Evolutionary conservation across 2,888 invertebrate species (phyloP).

Genomic region (Crematogaster levior): DNA sequence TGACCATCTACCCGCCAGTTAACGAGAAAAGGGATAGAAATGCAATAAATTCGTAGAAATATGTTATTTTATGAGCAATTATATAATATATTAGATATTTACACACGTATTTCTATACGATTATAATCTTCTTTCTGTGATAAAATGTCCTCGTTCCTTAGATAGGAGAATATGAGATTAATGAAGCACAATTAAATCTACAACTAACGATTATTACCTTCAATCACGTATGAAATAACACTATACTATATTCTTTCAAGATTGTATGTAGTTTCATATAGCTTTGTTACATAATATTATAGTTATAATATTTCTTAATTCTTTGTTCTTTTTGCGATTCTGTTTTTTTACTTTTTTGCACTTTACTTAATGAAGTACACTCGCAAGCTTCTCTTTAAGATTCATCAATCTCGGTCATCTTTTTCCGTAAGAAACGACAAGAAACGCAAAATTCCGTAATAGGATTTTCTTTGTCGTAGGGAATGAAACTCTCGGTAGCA

Average conservation of each 20-base stretch:
- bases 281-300: neutral
- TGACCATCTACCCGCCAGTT: neutral
- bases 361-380: neutral
- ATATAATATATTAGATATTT: conserved; percentile 33
- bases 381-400: neutral
- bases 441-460: conserved; percentile 5
- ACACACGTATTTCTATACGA: neutral
- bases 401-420: conserved; percentile 7
- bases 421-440: neutral
- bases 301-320: neutral
- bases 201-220: neutral
- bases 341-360: neutral
- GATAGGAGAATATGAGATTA: neutral
- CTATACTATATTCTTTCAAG: neutral
- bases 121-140: neutral
- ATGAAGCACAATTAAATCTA: neutral
- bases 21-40: conserved; percentile 24
- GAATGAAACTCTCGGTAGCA: conserved; percentile 25
- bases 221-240: neutral
- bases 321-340: neutral
- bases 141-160: neutral
- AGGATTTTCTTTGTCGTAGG: conserved; percentile 1
- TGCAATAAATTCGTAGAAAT: neutral
- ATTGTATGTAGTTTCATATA: neutral
- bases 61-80: neutral